A percentile compares a stretch with the other conserved stretches of the same genome.
phyloP scores from a whole-genome alignment of 2,797 vertebrate genomes.

The Spinibarbus caldwelli region DNA sequence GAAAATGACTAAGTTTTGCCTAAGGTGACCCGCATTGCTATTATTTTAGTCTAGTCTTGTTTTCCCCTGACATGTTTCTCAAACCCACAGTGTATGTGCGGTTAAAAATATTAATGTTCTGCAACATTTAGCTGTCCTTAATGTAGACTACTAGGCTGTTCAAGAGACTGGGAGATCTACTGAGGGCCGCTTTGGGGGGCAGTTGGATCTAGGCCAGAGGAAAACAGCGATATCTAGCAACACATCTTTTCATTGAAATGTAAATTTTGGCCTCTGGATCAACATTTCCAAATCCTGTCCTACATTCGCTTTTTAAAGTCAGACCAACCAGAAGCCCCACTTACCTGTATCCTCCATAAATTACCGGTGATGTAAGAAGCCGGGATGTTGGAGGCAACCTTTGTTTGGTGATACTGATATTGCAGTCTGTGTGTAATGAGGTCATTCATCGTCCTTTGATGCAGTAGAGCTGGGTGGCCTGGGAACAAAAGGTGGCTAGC shows the following conservation, averaged over 20 bases:
- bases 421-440: conserved; percentile 54
- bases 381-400: conserved; percentile 55
- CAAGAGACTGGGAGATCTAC: conserved; percentile 6
- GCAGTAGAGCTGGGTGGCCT: conserved; percentile 51
- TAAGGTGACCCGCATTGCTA: background rate
- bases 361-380: conserved; percentile 55
- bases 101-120: background rate
- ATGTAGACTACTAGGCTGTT: background rate
- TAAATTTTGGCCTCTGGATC: conserved; percentile 43
- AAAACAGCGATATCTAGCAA: conserved; percentile 24
- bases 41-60: background rate
- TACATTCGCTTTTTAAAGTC: conserved; percentile 53
- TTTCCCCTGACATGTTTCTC: background rate
- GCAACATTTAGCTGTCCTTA: background rate
- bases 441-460: conserved; percentile 64
- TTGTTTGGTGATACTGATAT: conserved; percentile 64
- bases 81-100: background rate
- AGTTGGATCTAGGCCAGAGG: conserved; percentile 32
- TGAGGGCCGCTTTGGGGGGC: conserved; percentile 15
- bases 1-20: conserved; percentile 23
- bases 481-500: conserved; percentile 63
- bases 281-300: conserved; percentile 54
- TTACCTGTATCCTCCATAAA: conserved; percentile 59
- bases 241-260: conserved; percentile 32
- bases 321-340: conserved; percentile 48